Conservation (phyloP, 1,140 invertebrate species). For the Mercenaria mercenaria region DNA sequence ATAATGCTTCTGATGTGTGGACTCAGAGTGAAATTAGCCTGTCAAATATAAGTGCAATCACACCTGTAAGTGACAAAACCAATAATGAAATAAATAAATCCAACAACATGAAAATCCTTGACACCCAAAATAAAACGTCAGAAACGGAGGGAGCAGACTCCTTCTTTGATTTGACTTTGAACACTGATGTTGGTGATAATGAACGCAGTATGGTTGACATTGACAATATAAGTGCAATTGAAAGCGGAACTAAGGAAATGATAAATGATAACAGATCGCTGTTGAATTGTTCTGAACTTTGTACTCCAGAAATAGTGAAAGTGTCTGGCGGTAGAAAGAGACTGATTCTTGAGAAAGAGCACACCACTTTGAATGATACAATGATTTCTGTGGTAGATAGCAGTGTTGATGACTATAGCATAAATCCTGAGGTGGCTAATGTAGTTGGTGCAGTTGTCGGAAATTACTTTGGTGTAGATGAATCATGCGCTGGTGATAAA, state of each 20-base stretch:
- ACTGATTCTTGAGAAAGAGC: not conserved
- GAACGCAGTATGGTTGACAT: not conserved
- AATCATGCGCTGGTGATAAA: not conserved
- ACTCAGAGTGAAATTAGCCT: not conserved
- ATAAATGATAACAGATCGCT: too few species aligned
- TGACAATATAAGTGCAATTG: not conserved
- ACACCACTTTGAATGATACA: constrained; percentile 14
- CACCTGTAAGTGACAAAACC: not conserved
- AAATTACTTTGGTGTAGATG: not conserved
- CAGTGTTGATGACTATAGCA: not conserved
- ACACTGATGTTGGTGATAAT: not conserved
- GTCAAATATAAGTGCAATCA: not conserved
- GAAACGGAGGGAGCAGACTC: not conserved
- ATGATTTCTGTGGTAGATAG: not conserved
- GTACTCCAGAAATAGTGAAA: constrained; percentile 1
- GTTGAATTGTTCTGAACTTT: not conserved
- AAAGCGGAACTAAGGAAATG: not conserved
- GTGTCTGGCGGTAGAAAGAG: not conserved
- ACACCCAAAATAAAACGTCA: not conserved
- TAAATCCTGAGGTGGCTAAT: not conserved
- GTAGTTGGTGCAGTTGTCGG: not conserved
- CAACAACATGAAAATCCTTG: not conserved
- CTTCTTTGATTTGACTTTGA: not conserved
- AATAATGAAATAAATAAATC: not conserved
- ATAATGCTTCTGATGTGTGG: not conserved